Evolutionary conservation across 2,797 vertebrate genomes (phyloP), one percentile per base, ranked within the genome.

Genomic region (Propithecus deckenii): DNA sequence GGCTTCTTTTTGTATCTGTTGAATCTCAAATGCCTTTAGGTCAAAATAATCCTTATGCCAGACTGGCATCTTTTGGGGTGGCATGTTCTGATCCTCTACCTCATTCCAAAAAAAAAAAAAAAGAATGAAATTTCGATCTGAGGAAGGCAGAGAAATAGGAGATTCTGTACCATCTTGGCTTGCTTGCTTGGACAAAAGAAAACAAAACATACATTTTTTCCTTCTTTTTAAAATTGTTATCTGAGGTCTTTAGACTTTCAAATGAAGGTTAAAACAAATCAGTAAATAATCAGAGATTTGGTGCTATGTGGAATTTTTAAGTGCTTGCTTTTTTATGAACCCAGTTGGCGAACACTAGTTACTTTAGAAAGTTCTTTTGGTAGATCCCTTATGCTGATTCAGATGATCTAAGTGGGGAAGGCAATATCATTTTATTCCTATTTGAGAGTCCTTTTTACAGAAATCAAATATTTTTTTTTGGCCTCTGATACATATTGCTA

Each of bases 211-310:
- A 35, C 25, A 38, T 59, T 61, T 76, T 48, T 14, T 10, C 9
- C 4, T 38, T 18, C 72, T 23, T 43, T 95, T 89, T 69, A 25
- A 74, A 57, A 57, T 80, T 59, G 15, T 65, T 86, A 65, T 30
- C 22, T 85, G 41, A 50, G 25, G 20, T 88, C 41, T 74, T 92
- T 46, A 87, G 86, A 67, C n/a, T 65, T 90, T 79, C 43, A 89
- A 91, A 50, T 46, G 84, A 92, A 78, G 7, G 22, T 89, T 76
- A 83, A 95, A 83, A 79, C 55, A 94, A 46, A 67, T 63, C 0
- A 79, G 41, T 72, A 87, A 86, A 61, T 87, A 71, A 85, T 41
- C 38, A 93, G 91, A 85, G 28, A 84, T 86, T 61, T 80, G 83
- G 20, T 63, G 28, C 46, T 79, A 38, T 61, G 65, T 46, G 48